Evolutionary conservation across 2,888 invertebrate genomes (phyloP).

Genomic region (Hyalella azteca): DNA sequence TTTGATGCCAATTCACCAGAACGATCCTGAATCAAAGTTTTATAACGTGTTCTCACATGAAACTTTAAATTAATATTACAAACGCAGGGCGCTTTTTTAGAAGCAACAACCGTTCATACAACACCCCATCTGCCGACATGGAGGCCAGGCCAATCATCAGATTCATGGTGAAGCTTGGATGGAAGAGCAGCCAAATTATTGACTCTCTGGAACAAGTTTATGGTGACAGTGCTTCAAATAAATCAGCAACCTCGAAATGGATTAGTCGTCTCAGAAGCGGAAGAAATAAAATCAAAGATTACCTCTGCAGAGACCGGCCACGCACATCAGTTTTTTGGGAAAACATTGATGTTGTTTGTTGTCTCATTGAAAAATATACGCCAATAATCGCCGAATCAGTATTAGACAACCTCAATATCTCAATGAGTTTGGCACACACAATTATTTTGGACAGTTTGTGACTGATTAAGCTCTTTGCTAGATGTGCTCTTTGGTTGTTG

Average conservation of each 20-base stretch:
- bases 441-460: too few relatives aligned
- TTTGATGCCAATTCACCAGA: too few relatives aligned
- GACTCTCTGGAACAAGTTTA: background rate
- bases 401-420: too few relatives aligned
- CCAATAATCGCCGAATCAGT: too few relatives aligned
- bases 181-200: background rate
- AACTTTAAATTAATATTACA: background rate
- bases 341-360: background rate
- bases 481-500: too few relatives aligned
- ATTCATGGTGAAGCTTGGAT: too few relatives aligned
- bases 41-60: too few relatives aligned
- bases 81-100: background rate
- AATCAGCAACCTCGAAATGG: background rate
- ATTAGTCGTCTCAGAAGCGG: background rate
- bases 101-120: background rate
- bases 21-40: background rate
- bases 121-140: background rate
- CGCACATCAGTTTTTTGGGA: background rate
- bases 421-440: too few relatives aligned
- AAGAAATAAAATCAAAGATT: too few relatives aligned
- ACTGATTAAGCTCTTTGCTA: too few relatives aligned
- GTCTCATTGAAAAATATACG: slow-evolving; percentile 1
- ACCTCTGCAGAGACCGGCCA: background rate
- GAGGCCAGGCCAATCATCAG: too few relatives aligned
- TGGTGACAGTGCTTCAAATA: background rate